Evolutionary conservation across 2,888 invertebrate genomes (phyloP).

Genomic region (Melangyna quadrimaculata): DNA sequence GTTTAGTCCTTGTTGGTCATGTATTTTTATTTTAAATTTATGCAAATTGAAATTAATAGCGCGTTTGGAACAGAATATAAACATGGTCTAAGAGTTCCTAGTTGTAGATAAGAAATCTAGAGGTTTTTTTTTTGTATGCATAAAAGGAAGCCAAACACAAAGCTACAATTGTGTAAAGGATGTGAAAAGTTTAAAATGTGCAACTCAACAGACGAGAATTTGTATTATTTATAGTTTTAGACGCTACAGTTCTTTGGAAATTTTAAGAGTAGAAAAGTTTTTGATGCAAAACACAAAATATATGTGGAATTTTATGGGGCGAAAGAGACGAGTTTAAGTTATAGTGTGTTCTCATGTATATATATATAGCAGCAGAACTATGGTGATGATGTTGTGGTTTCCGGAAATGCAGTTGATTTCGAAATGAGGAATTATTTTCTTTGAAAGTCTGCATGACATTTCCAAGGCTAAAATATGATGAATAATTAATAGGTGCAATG

Average conservation of each 20-base stretch:
- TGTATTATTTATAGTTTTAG: slow-evolving; percentile 35
- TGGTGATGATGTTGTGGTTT: slow-evolving; percentile 13
- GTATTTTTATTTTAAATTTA: slow-evolving; percentile 55
- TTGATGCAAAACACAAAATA: background rate
- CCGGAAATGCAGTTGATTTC: slow-evolving; percentile 65
- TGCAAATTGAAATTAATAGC: slow-evolving; percentile 64
- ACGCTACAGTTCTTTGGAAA: background rate
- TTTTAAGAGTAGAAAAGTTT: background rate
- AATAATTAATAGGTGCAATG: slow-evolving; percentile 41
- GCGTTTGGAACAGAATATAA: slow-evolving; percentile 29
- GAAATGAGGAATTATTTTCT: slow-evolving; percentile 41
- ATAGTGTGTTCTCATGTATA: too few relatives aligned
- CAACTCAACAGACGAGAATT: slow-evolving; percentile 17
- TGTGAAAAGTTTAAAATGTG: background rate
- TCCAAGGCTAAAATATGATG: slow-evolving; percentile 20
- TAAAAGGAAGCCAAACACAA: background rate
- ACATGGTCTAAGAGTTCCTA: slow-evolving; percentile 4
- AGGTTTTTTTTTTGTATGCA: background rate
- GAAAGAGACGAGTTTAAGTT: background rate
- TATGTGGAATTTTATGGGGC: background rate
- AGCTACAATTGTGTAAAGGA: background rate
- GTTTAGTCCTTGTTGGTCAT: slow-evolving; percentile 7
- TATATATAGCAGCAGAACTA: background rate
- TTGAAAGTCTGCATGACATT: slow-evolving; percentile 35
- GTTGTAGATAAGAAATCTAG: background rate